Evolutionary conservation across 2,113 vertebrate genomes (phyloP).

Genomic region (Malurus melanocephalus): DNA sequence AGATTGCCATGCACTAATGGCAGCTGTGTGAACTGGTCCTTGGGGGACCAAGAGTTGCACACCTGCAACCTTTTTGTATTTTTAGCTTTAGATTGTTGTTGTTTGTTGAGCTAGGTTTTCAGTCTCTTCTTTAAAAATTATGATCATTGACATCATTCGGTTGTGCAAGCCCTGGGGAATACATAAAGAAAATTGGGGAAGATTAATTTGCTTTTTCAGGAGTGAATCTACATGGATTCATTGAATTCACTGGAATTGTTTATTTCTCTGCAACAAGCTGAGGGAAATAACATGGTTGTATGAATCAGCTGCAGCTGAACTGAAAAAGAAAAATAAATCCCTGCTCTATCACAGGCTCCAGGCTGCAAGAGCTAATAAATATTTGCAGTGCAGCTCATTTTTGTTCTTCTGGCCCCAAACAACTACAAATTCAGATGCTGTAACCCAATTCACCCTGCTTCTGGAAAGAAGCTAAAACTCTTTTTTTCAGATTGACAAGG

Average conservation of each 20-base stretch:
- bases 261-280: neutral
- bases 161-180: neutral
- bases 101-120: neutral
- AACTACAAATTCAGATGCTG: neutral
- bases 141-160: neutral
- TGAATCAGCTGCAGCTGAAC: neutral
- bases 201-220: neutral
- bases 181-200: neutral
- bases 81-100: no score
- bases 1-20: accelerated
- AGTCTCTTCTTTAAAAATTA: neutral
- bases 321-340: neutral
- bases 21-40: neutral
- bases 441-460: neutral
- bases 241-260: neutral
- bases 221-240: neutral
- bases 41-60: accelerated
- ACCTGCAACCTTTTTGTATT: neutral
- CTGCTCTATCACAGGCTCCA: neutral
- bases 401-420: neutral
- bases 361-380: neutral
- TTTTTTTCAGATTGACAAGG: neutral
- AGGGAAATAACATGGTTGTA: neutral
- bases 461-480: neutral
- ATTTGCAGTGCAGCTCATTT: neutral